Conservation (phyloP, 2,888 invertebrate species). For the Sinohyriopsis cumingii region DNA sequence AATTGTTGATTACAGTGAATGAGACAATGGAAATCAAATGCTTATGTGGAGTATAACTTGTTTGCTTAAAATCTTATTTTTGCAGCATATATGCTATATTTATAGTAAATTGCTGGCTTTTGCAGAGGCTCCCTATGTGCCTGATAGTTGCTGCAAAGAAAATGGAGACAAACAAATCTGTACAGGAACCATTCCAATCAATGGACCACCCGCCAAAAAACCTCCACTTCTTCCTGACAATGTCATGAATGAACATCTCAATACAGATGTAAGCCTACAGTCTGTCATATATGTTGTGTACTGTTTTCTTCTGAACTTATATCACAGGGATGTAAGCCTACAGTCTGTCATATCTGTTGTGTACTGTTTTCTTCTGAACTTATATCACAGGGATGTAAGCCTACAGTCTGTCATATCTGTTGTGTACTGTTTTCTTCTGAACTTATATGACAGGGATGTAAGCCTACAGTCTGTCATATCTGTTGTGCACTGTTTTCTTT, state of each 20-base stretch:
- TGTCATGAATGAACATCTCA: constrained; percentile 48
- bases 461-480: background rate
- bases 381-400: constrained; percentile 25
- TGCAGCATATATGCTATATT: no score
- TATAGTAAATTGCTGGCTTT: background rate
- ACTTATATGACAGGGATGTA: constrained; percentile 21
- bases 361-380: no score
- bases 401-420: background rate
- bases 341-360: background rate
- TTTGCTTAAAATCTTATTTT: no score
- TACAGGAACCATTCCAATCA: constrained; percentile 44
- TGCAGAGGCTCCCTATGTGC: constrained; percentile 45
- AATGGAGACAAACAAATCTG: constrained; percentile 43
- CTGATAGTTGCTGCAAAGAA: constrained; percentile 57
- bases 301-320: no score
- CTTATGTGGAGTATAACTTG: no score
- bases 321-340: background rate
- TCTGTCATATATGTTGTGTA: background rate
- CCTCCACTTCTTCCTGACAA: constrained; percentile 30
- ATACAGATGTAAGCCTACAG: constrained; percentile 39
- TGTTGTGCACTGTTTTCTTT: background rate
- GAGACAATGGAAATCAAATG: no score
- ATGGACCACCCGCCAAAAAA: constrained; percentile 45
- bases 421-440: no score
- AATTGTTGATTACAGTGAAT: no score